Evolutionary conservation across 2,113 vertebrate genomes (phyloP).

Genomic region (Pteronura brasiliensis): DNA sequence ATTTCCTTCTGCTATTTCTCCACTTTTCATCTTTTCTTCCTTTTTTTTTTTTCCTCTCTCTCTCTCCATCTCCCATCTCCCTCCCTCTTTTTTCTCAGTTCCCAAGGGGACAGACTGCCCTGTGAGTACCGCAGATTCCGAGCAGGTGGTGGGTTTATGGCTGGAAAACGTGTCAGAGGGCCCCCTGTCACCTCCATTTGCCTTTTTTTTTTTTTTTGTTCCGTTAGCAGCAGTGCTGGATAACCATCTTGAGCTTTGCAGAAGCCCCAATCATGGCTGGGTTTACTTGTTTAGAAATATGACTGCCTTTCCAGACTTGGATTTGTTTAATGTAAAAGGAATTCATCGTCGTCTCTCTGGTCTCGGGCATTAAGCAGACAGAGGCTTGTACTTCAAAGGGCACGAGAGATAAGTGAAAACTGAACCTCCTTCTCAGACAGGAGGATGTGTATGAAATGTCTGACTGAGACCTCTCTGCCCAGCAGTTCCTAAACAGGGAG

Average conservation of each 20-base stretch:
- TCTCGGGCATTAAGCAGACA: slow-evolving; percentile 46
- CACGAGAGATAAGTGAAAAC: slow-evolving; percentile 43
- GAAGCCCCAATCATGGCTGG: background rate
- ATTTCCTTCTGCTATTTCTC: slow-evolving; percentile 88
- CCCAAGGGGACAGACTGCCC: slow-evolving; percentile 62
- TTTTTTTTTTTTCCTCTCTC: slow-evolving; percentile 37
- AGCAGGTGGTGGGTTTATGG: background rate
- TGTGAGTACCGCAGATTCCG: slow-evolving; percentile 34
- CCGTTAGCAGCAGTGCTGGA: background rate
- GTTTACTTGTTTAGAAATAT: slow-evolving; percentile 49
- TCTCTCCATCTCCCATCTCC: slow-evolving; percentile 1
- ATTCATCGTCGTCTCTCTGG: slow-evolving; percentile 44
- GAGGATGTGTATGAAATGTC: background rate
- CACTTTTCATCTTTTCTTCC: slow-evolving; percentile 81
- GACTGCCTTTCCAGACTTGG: slow-evolving; percentile 35
- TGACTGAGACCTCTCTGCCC: background rate
- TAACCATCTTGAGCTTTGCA: background rate
- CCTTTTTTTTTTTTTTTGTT: background rate
- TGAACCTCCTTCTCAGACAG: background rate
- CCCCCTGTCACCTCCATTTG: background rate
- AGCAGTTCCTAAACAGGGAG: background rate
- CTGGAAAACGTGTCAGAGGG: background rate
- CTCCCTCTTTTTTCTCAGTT: background rate
- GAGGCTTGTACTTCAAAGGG: slow-evolving; percentile 60
- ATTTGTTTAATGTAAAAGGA: slow-evolving; percentile 51